Conservation (phyloP, 2,797 vertebrate genomes). For the Sebastes cheni region DNA sequence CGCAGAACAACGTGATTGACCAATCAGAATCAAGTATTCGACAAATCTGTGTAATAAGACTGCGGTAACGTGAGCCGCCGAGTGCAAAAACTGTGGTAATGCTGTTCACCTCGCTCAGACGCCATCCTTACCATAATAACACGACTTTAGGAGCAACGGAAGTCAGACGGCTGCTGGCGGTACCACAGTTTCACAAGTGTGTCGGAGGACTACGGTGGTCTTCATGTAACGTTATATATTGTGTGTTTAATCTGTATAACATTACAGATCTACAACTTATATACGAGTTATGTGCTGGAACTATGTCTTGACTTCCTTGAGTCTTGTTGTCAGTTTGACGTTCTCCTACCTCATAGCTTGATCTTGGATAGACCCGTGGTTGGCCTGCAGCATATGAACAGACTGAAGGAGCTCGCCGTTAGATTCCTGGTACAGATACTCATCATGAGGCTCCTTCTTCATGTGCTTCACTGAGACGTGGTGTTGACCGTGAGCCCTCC, state of each 20-base stretch:
- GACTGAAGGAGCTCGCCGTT: slow-evolving; percentile 74
- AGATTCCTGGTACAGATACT: slow-evolving; percentile 64
- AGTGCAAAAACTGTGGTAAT: no score
- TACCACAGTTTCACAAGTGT: no score
- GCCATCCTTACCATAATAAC: no score
- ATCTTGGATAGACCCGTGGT: slow-evolving; percentile 74
- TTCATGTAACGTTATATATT: neutral
- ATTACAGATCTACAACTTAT: neutral
- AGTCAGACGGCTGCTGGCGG: no score
- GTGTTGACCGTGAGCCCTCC: slow-evolving; percentile 63
- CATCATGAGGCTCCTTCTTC: slow-evolving; percentile 80
- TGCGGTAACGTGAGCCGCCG: no score
- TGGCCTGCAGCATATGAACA: slow-evolving; percentile 77
- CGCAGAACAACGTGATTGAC: no score
- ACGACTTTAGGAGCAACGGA: no score
- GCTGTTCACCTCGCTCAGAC: no score
- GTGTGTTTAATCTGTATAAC: neutral
- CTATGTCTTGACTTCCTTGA: neutral
- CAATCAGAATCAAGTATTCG: no score
- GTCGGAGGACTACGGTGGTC: no score
- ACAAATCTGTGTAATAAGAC: no score
- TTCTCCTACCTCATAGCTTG: slow-evolving; percentile 81
- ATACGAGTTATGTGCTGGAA: neutral
- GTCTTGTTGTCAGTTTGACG: neutral
- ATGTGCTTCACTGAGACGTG: slow-evolving; percentile 73